phyloP scores from a whole-genome alignment of 1,140 invertebrate species.

The Papilio xuthus region DNA sequence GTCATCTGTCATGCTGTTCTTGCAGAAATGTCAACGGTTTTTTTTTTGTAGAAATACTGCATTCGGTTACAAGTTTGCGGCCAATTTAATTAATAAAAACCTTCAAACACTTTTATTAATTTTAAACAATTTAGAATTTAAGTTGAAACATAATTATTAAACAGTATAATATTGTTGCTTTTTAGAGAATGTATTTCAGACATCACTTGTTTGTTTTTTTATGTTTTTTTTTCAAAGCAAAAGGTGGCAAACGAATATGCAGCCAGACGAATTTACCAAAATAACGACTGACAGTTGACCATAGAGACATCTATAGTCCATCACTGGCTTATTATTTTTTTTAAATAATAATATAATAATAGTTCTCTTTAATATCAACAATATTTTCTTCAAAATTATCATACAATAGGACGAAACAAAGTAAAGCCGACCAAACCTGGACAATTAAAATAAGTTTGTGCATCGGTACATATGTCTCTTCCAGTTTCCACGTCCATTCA shows the following conservation, averaged over 20 bases:
- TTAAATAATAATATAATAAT: no score
- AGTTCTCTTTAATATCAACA: neutral
- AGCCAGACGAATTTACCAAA: no score
- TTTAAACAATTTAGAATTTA: no score
- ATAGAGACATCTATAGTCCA: no score
- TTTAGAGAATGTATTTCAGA: no score
- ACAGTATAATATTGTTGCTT: no score
- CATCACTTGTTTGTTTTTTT: no score
- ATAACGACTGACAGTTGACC: no score
- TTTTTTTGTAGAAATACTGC: slow-evolving; percentile 8
- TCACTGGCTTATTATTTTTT: no score
- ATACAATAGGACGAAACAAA: slow-evolving; percentile 19
- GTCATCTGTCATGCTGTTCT: slow-evolving; percentile 27
- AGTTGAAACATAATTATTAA: no score
- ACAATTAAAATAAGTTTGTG: slow-evolving; percentile 37
- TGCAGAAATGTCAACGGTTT: slow-evolving; percentile 8
- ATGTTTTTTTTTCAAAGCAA: no score
- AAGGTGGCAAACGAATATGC: no score
- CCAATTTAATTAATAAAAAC: neutral
- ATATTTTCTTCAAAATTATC: neutral
- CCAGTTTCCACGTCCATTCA: slow-evolving; percentile 52
- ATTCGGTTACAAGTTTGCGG: slow-evolving; percentile 5
- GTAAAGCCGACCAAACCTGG: neutral
- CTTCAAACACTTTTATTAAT: neutral
- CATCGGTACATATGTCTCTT: slow-evolving; percentile 47